Evolutionary conservation across 2,113 vertebrate genomes (phyloP).

Genomic region (Ciconia maguari): DNA sequence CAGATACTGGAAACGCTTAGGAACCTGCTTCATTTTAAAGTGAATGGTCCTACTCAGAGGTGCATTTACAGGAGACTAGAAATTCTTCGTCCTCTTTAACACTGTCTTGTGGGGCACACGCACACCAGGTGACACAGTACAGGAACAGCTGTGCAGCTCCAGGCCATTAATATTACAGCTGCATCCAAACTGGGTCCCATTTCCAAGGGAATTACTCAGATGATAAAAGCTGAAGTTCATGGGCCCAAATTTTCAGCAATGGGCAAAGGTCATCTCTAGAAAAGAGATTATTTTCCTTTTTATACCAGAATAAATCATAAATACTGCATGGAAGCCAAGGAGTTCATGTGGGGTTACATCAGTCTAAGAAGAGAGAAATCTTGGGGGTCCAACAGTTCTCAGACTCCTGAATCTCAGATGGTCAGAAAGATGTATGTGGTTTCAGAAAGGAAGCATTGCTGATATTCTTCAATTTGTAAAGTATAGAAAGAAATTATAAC

Average conservation of each 20-base stretch:
- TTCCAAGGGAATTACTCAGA: conserved; percentile 30
- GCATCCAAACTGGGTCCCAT: conserved; percentile 30
- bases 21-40: not conserved
- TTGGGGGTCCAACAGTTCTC: not conserved
- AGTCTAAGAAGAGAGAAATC: not conserved
- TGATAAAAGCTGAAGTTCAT: not conserved
- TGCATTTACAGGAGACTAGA: not conserved
- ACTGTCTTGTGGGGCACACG: not conserved
- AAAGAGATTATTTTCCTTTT: not conserved
- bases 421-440: not conserved
- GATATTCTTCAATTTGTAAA: not conserved
- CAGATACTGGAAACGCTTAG: conserved; percentile 4
- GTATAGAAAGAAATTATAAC: not conserved
- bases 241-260: not conserved
- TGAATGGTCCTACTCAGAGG: not conserved
- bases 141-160: conserved; percentile 53
- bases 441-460: not conserved
- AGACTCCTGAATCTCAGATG: not conserved
- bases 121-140: conserved; percentile 36
- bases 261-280: not conserved
- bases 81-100: conserved; percentile 30
- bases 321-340: not conserved
- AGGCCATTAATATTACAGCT: conserved; percentile 49
- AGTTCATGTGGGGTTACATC: not conserved
- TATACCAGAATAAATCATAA: not conserved